Percentiles rank a stretch among this genome's conserved stretches.
phyloP scores from a whole-genome alignment of 2,888 invertebrate genomes.

The Tipula helvola region DNA sequence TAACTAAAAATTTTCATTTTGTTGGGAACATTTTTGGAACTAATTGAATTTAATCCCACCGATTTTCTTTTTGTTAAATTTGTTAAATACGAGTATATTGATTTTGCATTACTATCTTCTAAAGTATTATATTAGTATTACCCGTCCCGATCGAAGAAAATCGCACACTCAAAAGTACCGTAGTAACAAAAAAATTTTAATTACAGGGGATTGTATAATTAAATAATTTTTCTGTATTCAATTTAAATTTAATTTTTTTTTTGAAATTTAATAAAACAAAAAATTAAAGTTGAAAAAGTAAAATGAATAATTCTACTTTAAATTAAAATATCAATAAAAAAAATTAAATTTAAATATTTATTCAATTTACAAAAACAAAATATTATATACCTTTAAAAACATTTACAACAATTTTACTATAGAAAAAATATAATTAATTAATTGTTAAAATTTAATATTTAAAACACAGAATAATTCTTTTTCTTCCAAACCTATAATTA shows the following conservation, averaged over 20 bases:
- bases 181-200: neutral
- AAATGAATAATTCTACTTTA: neutral
- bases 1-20: neutral
- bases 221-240: neutral
- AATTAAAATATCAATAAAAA: neutral
- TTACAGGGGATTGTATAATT: neutral
- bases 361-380: neutral
- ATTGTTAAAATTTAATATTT: neutral
- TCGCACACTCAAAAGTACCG: neutral
- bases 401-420: neutral
- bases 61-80: neutral
- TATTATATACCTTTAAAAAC: neutral
- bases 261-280: neutral
- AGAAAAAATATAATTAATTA: neutral
- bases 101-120: neutral
- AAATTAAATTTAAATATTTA: neutral
- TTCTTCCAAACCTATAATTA: neutral
- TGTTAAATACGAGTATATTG: neutral
- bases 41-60: neutral
- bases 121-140: neutral
- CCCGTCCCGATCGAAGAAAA: neutral
- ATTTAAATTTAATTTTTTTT: neutral
- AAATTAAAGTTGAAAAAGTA: neutral
- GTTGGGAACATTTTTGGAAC: neutral
- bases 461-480: neutral